phyloP scores from a whole-genome alignment of 1,140 invertebrate species.

The Aphelinus atriplicis region DNA sequence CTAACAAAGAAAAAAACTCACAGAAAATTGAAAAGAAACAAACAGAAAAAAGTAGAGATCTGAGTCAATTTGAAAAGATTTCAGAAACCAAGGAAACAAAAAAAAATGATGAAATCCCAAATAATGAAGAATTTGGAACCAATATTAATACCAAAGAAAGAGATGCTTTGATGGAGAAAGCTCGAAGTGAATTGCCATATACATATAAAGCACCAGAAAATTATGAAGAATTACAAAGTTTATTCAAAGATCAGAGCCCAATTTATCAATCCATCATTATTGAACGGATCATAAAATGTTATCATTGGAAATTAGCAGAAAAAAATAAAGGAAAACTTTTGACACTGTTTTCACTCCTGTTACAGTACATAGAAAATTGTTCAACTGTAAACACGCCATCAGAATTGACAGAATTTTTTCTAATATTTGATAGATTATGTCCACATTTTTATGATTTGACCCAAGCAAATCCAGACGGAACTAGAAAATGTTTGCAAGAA shows the following conservation, averaged over 20 bases:
- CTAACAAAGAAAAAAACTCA: slow-evolving; percentile 69
- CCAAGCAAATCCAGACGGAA: slow-evolving; percentile 74
- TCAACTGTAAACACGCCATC: slow-evolving; percentile 63
- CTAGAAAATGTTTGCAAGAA: slow-evolving; percentile 73
- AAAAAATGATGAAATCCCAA: slow-evolving; percentile 38
- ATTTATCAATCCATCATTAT: slow-evolving; percentile 77
- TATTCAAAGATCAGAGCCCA: slow-evolving; percentile 71
- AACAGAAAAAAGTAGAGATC: slow-evolving; percentile 26
- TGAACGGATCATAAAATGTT: slow-evolving; percentile 86
- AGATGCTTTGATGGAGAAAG: slow-evolving; percentile 70
- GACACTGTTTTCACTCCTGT: slow-evolving; percentile 76
- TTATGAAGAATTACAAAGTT: slow-evolving; percentile 74
- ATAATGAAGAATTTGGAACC: slow-evolving; percentile 41
- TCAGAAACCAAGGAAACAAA: slow-evolving; percentile 28
- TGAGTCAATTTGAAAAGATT: slow-evolving; percentile 43
- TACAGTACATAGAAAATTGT: slow-evolving; percentile 80
- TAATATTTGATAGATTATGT: slow-evolving; percentile 71
- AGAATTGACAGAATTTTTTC: slow-evolving; percentile 68
- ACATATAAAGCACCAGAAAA: slow-evolving; percentile 75
- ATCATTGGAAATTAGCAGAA: slow-evolving; percentile 80
- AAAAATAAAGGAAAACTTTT: slow-evolving; percentile 82
- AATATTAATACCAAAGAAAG: slow-evolving; percentile 48
- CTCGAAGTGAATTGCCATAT: slow-evolving; percentile 74
- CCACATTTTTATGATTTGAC: slow-evolving; percentile 79
- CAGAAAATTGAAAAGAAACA: slow-evolving; percentile 72